phyloP scores from a whole-genome alignment of 2,113 vertebrate species.

The Phaethon lepturus region DNA sequence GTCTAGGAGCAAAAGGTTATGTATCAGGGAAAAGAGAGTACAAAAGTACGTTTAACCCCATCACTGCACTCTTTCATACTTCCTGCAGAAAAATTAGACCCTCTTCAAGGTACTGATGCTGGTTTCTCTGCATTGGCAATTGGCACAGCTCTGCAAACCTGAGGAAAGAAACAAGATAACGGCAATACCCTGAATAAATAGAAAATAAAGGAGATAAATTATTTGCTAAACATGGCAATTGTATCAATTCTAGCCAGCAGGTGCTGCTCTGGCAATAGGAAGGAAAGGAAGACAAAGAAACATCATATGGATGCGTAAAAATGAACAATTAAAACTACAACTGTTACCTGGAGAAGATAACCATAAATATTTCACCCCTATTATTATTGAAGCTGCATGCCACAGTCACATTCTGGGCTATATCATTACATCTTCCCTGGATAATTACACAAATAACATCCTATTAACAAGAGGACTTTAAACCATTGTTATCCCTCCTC shows the following conservation, averaged over 20 bases:
- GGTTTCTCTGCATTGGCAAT: not conserved
- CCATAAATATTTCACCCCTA: not conserved
- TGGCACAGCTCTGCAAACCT: not conserved
- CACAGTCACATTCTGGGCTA: not conserved
- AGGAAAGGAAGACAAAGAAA: slow-evolving; percentile 24
- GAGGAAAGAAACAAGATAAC: not conserved
- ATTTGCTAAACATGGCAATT: not conserved
- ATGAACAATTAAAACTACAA: not conserved
- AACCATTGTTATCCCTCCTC: not conserved
- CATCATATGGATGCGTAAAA: not conserved
- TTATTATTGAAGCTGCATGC: not conserved
- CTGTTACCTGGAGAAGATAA: not conserved
- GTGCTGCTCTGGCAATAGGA: slow-evolving; percentile 61
- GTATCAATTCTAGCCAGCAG: slow-evolving; percentile 49
- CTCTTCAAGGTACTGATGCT: not conserved
- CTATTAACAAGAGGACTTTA: not conserved
- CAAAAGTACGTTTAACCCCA: not conserved
- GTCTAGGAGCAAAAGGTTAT: not conserved
- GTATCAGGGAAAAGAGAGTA: not conserved
- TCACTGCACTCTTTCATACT: not conserved
- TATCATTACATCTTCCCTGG: not conserved
- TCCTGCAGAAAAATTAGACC: not conserved
- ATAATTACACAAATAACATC: slow-evolving; percentile 4
- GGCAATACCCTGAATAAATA: not conserved
- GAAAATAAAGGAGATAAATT: not conserved